Base-by-base conservation (phyloP, 2,113 vertebrate species). In the Calonectris borealis region DNA sequence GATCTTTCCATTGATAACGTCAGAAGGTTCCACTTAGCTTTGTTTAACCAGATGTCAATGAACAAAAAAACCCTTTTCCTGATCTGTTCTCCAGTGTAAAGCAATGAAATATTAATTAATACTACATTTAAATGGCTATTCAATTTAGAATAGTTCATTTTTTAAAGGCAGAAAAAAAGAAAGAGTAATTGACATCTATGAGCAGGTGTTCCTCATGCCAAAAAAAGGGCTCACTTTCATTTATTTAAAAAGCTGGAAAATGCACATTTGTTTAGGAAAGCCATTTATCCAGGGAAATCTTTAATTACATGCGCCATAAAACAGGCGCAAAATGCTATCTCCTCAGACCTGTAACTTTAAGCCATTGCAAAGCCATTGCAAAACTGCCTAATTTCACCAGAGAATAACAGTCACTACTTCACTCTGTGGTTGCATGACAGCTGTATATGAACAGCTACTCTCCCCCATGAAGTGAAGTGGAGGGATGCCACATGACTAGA, bases 91-190 rank as follows among this genome's bases (percentile, higher is more conserved):
- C 93, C 81, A 93, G 82, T 80, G 93, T 78, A 94, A 95, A 90
- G 84, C 94, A 98, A 97, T 98, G 81, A 98, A 97, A 98, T 93
- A 98, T 98, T 98, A 97, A 98, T 96, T 97, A 98, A 98, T 96
- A 82, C 66, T 92, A 85, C 48, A 96, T 96, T 97, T 94, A 96
- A 97, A 98, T 96, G 72, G 61, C 66, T 94, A 90, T 97, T 97
- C 87, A 96, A 91, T 97, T 97, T 94, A 92, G 52, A 77, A 97
- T 68, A 97, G 81, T 93, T 96, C 75, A 57, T 97, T 84, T 96
- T 96, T 91, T 87, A 97, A 80, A 97, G 79, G 81, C 62, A 97
- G 91, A 57, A 93, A 94, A 84, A 95, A 40, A 92, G 82, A 93
- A 96, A 92, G 38, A 97, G 52, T 72, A 96, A 93, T 85, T 71